These are phyloP conservation scores for Sarcophaga peregrina DNA, from an alignment of 1,140 invertebrate species.

Conservation along the genomic window DNA sequence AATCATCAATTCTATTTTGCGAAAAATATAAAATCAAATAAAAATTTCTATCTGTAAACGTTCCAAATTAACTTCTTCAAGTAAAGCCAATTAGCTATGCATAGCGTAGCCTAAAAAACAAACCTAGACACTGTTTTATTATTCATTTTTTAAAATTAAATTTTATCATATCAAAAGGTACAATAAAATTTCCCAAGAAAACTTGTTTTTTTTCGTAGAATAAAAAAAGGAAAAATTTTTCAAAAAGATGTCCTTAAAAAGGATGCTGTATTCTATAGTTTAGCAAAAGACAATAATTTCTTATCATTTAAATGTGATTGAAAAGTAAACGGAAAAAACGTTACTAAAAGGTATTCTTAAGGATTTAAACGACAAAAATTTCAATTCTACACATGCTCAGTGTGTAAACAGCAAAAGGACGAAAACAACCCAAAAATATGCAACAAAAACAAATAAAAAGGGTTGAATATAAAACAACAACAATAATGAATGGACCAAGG, in stretches of 20 bases:
- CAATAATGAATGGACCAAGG: conserved; percentile 5
- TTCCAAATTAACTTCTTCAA: too few relatives aligned
- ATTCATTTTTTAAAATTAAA: too few relatives aligned
- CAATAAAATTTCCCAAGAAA: conserved; percentile 2
- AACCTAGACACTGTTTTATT: too few relatives aligned
- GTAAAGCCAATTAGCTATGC: too few relatives aligned
- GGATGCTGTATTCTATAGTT: neutral
- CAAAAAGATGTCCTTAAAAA: neutral
- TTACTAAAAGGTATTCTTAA: neutral
- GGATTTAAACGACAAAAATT: neutral
- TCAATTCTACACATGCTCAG: neutral
- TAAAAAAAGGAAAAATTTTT: neutral
- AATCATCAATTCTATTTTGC: too few relatives aligned
- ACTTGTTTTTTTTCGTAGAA: neutral
- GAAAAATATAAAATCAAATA: too few relatives aligned
- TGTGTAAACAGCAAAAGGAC: neutral
- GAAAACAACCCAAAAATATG: neutral
- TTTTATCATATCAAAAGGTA: neutral
- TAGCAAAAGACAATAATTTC: neutral
- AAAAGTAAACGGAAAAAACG: neutral
- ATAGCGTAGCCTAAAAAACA: too few relatives aligned
- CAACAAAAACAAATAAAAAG: conserved; percentile 13
- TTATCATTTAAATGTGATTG: neutral
- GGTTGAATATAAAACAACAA: neutral
- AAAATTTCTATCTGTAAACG: too few relatives aligned